phyloP scores from a whole-genome alignment of 2,113 vertebrate species.

The Stomatorhinus ivindoensis region DNA sequence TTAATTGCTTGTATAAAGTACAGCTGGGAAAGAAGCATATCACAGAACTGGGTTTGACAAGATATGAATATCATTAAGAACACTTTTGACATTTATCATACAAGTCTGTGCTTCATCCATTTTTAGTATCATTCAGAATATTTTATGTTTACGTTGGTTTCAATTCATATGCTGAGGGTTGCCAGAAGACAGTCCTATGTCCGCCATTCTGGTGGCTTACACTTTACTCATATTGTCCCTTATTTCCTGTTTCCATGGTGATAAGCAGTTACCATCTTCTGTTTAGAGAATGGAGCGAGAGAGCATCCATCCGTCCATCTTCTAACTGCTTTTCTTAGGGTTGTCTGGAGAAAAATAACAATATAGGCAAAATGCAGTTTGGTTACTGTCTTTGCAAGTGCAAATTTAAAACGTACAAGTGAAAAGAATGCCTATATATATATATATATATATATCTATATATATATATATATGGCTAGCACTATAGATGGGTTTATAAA shows the following conservation, averaged over 20 bases:
- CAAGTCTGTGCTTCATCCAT: background rate
- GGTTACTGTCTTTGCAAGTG: background rate
- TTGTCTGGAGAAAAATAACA: background rate
- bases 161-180: background rate
- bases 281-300: background rate
- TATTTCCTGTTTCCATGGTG: background rate
- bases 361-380: background rate
- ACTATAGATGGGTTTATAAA: no score
- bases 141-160: background rate
- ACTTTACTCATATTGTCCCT: background rate
- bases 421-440: background rate
- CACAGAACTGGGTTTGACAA: background rate
- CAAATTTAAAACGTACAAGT: background rate
- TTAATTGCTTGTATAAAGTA: background rate
- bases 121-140: background rate
- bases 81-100: background rate
- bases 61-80: background rate
- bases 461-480: no score
- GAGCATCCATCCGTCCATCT: background rate
- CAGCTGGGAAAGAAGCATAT: background rate
- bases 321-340: background rate
- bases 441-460: accelerated
- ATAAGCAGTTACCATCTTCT: background rate
- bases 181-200: background rate
- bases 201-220: background rate